A percentile compares a stretch with the other conserved stretches of the same genome.
Conservation (phyloP, 2,113 vertebrate species). For the Podarcis raffonei region DNA sequence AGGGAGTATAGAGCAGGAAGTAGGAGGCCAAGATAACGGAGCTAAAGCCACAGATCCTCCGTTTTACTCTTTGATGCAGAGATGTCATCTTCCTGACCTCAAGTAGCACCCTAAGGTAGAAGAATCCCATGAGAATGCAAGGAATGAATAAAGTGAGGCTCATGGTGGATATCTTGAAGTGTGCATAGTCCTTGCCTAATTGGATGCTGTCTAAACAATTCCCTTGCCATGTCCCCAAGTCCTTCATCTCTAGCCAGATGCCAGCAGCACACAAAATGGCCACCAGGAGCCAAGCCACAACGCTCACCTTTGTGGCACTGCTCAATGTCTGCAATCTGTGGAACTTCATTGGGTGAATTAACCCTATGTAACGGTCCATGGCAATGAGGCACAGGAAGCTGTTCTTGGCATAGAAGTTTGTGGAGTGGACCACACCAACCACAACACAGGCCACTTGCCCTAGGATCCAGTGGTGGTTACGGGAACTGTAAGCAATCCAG, state of each 20-base stretch:
- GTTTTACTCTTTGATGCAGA: background rate
- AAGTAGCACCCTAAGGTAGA: background rate
- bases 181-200: constrained; percentile 52
- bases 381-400: constrained; percentile 79
- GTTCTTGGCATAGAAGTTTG: constrained; percentile 77
- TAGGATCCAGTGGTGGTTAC: constrained; percentile 65
- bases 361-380: constrained; percentile 76
- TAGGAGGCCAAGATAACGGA: constrained; percentile 27
- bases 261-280: constrained; percentile 39
- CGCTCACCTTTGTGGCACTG: constrained; percentile 4
- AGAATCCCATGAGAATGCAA: constrained; percentile 47
- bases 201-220: constrained; percentile 74
- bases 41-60: constrained; percentile 16
- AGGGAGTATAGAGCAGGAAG: constrained; percentile 48
- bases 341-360: constrained; percentile 74
- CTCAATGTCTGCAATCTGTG: constrained; percentile 62
- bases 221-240: constrained; percentile 31
- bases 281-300: constrained; percentile 60
- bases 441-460: constrained; percentile 64
- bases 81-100: background rate
- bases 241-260: constrained; percentile 71
- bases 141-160: constrained; percentile 73
- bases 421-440: constrained; percentile 76
- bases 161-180: constrained; percentile 73
- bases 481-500: constrained; percentile 73